Evolutionary conservation across 1,140 invertebrate species (phyloP).

Genomic region (Whitmania pigra): DNA sequence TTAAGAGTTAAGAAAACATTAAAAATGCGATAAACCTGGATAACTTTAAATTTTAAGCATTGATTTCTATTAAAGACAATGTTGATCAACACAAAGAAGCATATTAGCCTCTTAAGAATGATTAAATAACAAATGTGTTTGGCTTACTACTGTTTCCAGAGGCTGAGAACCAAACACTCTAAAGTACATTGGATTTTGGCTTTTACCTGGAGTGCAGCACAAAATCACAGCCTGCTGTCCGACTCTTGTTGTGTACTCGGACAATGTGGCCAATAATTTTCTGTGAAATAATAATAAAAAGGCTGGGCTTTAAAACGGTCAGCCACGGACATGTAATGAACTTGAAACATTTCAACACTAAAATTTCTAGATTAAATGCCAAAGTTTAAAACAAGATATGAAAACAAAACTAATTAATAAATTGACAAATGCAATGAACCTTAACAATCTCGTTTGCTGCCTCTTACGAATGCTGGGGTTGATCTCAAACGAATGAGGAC

Average conservation of each 20-base stretch:
- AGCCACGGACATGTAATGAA: background rate
- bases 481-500: conserved; percentile 91
- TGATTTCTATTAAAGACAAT: too few species aligned
- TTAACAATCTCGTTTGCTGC: conserved; percentile 82
- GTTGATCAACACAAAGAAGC: too few species aligned
- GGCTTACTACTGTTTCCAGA: conserved; percentile 75
- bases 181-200: conserved; percentile 41
- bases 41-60: too few species aligned
- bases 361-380: background rate
- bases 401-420: background rate
- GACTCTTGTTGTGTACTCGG: conserved; percentile 88
- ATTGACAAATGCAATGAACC: conserved; percentile 43
- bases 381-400: background rate
- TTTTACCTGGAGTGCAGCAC: conserved; percentile 90
- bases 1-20: too few species aligned
- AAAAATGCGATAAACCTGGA: too few species aligned
- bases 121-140: background rate
- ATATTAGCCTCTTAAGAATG: background rate
- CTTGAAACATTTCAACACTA: background rate
- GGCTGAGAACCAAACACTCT: conserved; percentile 95
- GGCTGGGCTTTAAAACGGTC: background rate
- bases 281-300: conserved; percentile 44
- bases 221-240: conserved; percentile 93
- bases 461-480: conserved; percentile 90
- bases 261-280: conserved; percentile 67